phyloP scores from a whole-genome alignment of 2,113 vertebrate species.

The Suricata suricatta region DNA sequence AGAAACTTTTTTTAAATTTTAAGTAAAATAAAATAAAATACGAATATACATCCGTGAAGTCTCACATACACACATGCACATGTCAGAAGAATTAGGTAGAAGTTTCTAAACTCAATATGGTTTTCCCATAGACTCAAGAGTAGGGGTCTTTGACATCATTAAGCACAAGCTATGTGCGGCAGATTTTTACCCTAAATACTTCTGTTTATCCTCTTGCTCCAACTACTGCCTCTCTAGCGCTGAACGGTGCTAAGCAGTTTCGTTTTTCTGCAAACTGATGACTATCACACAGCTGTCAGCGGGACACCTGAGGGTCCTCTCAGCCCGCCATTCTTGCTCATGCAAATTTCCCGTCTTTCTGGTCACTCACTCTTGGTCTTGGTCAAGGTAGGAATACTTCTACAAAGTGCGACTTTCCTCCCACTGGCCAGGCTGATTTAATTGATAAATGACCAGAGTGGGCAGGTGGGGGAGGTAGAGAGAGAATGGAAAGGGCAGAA shows the following conservation, averaged over 20 bases:
- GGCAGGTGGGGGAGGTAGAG: background rate
- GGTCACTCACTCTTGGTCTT: background rate
- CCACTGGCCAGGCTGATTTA: background rate
- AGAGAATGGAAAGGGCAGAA: background rate
- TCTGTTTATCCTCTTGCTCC: background rate
- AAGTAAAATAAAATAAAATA: background rate
- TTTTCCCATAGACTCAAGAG: background rate
- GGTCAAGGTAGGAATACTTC: too few relatives aligned
- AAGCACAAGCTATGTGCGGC: background rate
- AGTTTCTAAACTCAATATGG: background rate
- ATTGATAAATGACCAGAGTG: background rate
- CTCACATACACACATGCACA: background rate
- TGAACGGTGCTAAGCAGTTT: background rate
- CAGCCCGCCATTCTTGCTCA: background rate
- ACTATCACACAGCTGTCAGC: background rate
- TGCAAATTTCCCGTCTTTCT: background rate
- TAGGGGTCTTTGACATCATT: background rate
- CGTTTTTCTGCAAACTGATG: background rate
- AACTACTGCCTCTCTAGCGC: background rate
- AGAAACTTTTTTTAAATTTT: too few relatives aligned
- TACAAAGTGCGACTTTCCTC: background rate
- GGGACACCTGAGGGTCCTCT: background rate
- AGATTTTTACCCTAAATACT: background rate
- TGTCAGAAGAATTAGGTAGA: background rate
- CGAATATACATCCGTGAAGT: accelerated